Conservation (phyloP, 2,888 invertebrate species). For the Stomorhina lunata region DNA sequence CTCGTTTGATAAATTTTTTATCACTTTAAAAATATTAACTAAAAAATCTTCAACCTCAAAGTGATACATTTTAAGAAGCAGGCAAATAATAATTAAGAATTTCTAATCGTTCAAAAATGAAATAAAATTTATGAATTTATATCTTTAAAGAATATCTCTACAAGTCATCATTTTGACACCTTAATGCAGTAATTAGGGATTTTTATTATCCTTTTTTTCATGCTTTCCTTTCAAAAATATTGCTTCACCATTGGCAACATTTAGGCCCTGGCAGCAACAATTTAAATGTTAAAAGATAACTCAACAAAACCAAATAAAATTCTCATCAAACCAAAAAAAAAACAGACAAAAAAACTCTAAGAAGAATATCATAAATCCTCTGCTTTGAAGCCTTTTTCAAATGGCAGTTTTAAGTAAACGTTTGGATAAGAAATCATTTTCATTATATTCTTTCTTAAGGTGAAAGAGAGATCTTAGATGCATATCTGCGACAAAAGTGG, state of each 20-base stretch:
- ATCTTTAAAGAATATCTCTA: slow-evolving; percentile 40
- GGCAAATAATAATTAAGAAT: too few relatives aligned
- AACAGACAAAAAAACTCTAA: background rate
- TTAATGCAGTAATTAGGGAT: slow-evolving; percentile 78
- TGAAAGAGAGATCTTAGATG: slow-evolving; percentile 58
- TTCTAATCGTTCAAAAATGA: background rate
- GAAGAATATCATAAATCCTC: slow-evolving; percentile 33
- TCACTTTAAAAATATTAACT: background rate
- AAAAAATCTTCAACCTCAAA: too few relatives aligned
- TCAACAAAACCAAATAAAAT: slow-evolving; percentile 32
- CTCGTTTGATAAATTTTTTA: background rate
- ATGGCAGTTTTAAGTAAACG: background rate
- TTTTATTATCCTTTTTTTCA: slow-evolving; percentile 44
- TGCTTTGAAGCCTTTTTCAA: background rate
- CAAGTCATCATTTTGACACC: slow-evolving; percentile 76
- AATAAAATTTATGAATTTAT: slow-evolving; percentile 23
- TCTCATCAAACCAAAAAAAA: slow-evolving; percentile 4
- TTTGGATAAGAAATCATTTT: slow-evolving; percentile 19
- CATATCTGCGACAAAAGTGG: slow-evolving; percentile 66
- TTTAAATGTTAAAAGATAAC: slow-evolving; percentile 55
- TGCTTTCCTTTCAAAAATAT: background rate
- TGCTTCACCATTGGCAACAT: slow-evolving; percentile 66
- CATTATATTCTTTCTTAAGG: background rate
- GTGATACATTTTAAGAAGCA: too few relatives aligned
- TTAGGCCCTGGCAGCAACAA: slow-evolving; percentile 28